phyloP scores from a whole-genome alignment of 2,113 vertebrate genomes.

The Corythaixoides concolor region DNA sequence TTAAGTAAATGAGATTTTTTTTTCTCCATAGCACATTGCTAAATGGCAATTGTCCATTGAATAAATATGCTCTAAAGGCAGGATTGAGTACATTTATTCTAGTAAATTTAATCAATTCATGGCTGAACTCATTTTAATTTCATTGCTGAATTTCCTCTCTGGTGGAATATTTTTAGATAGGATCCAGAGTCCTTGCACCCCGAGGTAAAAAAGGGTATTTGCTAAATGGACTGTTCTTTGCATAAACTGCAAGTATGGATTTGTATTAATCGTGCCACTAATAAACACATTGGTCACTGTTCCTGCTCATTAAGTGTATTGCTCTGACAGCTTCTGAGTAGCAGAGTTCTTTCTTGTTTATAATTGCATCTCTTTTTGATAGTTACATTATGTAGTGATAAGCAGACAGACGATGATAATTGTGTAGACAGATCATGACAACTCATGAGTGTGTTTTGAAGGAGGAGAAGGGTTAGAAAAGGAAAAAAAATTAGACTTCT shows the following conservation, averaged over 20 bases:
- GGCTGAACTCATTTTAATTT: constrained; percentile 22
- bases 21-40: background rate
- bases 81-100: constrained; percentile 29
- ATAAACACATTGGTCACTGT: background rate
- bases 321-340: background rate
- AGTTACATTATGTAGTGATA: background rate
- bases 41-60: constrained; percentile 50
- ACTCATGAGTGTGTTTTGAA: background rate
- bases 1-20: constrained; percentile 6
- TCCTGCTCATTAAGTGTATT: background rate
- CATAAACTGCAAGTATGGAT: background rate
- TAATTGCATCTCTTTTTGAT: background rate
- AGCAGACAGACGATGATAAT: background rate
- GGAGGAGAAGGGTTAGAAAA: background rate
- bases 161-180: background rate
- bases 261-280: background rate
- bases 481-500: background rate
- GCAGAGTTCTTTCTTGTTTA: background rate
- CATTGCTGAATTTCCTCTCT: constrained; percentile 1
- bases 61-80: constrained; percentile 26
- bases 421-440: background rate
- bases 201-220: background rate
- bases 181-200: background rate
- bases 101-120: constrained; percentile 33
- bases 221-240: background rate